Base-by-base conservation (phyloP, 2,888 invertebrate species). In the Zonitis immaculata region DNA sequence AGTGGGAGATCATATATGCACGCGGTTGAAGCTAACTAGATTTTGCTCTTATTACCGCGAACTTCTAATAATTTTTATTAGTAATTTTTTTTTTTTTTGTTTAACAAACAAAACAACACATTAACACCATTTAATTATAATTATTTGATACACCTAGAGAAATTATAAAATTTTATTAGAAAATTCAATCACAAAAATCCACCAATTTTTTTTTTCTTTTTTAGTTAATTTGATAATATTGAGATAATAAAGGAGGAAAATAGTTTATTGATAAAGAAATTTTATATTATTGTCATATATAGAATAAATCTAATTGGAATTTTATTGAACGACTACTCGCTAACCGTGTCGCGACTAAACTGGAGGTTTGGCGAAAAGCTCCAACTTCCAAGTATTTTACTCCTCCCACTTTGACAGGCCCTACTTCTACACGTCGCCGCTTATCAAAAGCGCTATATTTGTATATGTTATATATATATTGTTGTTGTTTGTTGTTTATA, bases 381-480 rank as follows among this genome's bases (percentile, higher is more conserved):
- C 63, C 63, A 63, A 63, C 62, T 67, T 66, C 59, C 62, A 65
- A 66, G 62, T 62, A 60, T 64, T n/a, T n/a, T 68, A 71, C 74
- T 73, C 73, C 74, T 71, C 74, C 74, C 73, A 71, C 67, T 70
- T 67, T 59, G 60, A 66, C 64, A 59, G 60, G 60, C 58, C 57
- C 65, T 66, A 63, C 64, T 66, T 66, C 63, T 64, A 61, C 64
- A 66, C 65, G 70, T 67, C 66, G 67, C 69, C 67, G 69, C 69
- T 70, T 69, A 70, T 71, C 73, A 67, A 64, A 66, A 65, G 35
- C 66, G 25, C n/a, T 18, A 20, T 39, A 11, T 28, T 2, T 18
- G 11, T 18, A n/a, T 35, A 12, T 12, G 16, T 1, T n/a, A n/a
- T 35, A 18, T 35, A 18, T 35, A 9, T 35, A 9, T 32, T 35